A percentile compares a stretch with the other conserved stretches of the same genome.
Conservation (phyloP, 2,888 invertebrate genomes). For the Mythimna impura region DNA sequence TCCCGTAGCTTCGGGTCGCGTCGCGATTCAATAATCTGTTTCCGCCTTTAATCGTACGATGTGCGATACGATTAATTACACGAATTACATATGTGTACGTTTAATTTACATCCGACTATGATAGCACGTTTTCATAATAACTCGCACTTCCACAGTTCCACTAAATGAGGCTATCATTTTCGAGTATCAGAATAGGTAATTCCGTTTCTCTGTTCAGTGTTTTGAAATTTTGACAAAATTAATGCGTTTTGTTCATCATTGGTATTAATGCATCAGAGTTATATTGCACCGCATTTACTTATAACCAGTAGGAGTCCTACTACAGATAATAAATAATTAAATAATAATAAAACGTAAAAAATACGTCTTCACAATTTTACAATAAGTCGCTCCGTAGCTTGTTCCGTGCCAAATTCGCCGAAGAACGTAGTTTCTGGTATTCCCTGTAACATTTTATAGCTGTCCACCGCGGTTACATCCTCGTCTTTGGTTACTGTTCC, state of each 20-base stretch:
- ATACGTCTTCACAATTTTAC: too few species aligned
- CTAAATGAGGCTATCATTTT: conserved; percentile 10
- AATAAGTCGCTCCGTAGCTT: too few species aligned
- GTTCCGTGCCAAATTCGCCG: too few species aligned
- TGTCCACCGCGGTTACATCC: too few species aligned
- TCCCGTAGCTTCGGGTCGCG: too few species aligned
- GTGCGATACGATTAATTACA: conserved; percentile 11
- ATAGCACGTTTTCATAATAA: conserved; percentile 30
- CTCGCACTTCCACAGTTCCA: conserved; percentile 6
- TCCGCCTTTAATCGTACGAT: conserved; percentile 61
- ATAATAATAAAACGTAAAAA: too few species aligned
- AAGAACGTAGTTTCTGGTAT: too few species aligned
- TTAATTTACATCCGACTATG: conserved; percentile 19
- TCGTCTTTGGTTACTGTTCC: too few species aligned
- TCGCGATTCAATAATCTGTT: too few species aligned
- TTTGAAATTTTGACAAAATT: neutral
- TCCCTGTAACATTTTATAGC: too few species aligned
- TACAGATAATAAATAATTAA: too few species aligned
- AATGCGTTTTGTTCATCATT: neutral
- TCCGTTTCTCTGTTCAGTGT: neutral
- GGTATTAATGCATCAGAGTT: neutral
- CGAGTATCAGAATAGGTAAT: neutral
- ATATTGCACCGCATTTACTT: neutral
- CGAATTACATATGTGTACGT: too few species aligned
- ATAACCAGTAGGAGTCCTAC: neutral